Percentiles rank a stretch among this genome's conserved stretches.
Conservation (phyloP, 92 coral and sea anemone genomes). For the Scolanthus callimorphus region DNA sequence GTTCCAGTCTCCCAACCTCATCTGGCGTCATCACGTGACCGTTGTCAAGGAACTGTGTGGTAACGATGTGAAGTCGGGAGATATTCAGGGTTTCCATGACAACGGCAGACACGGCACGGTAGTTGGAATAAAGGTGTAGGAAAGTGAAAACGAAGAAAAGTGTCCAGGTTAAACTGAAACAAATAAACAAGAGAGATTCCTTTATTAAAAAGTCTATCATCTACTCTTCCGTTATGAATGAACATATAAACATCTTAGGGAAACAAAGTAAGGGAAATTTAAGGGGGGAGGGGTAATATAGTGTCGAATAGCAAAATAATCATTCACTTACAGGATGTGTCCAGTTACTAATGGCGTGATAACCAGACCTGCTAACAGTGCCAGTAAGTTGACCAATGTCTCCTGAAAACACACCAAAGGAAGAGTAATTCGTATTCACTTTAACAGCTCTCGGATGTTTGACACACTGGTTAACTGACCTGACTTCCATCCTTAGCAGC, state of each 20-base stretch:
- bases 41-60: conserved; percentile 50
- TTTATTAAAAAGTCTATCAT: too few species aligned
- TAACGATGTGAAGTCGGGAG: conserved; percentile 80
- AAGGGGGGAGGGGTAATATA: too few species aligned
- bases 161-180: conserved; percentile 83
- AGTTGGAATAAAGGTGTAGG: conserved; percentile 88
- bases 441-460: too few species aligned
- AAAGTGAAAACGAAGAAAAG: conserved; percentile 88
- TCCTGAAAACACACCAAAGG: conserved; percentile 74
- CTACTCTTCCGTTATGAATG: too few species aligned
- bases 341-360: conserved; percentile 92
- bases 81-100: conserved; percentile 89
- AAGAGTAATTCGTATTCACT: too few species aligned
- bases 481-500: conserved; percentile 99
- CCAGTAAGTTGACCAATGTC: conserved; percentile 91
- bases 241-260: too few species aligned
- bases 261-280: too few species aligned
- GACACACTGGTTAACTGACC: too few species aligned
- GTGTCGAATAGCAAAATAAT: too few species aligned
- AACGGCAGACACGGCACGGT: conserved; percentile 93
- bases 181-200: too few species aligned
- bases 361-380: conserved; percentile 84
- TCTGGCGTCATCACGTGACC: conserved; percentile 78
- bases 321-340: conserved; percentile 56
- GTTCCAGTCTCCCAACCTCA: conserved; percentile 72